Conservation (phyloP, 2,113 vertebrate genomes). For the Turnix velox region DNA sequence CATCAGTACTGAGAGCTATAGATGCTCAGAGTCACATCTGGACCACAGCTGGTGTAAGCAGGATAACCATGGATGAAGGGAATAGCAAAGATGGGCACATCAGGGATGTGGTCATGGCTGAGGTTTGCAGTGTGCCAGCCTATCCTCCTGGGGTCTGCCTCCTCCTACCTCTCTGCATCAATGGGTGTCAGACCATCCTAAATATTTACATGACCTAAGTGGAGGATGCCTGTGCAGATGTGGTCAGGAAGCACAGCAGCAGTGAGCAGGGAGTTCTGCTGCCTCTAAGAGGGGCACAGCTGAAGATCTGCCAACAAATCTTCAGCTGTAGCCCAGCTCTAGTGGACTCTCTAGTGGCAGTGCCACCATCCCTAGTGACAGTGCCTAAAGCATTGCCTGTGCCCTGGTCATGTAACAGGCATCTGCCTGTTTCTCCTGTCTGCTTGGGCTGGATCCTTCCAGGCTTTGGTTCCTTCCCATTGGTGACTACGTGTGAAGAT, state of each 20-base stretch:
- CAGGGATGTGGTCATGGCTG: background rate
- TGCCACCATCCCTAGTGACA: background rate
- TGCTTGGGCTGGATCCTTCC: background rate
- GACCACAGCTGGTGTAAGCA: background rate
- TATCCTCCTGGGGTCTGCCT: background rate
- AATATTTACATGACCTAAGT: background rate
- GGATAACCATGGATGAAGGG: background rate
- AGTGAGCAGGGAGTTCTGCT: background rate
- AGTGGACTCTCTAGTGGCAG: no score
- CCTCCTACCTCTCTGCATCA: background rate
- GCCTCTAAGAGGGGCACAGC: background rate
- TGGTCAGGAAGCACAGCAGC: background rate
- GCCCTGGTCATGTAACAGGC: background rate
- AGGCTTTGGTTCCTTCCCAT: background rate
- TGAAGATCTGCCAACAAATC: background rate
- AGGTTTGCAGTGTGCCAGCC: background rate
- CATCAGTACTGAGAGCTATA: background rate
- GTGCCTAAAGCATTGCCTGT: background rate
- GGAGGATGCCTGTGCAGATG: background rate
- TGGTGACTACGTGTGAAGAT: background rate
- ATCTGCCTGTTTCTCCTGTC: background rate
- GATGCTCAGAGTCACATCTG: background rate
- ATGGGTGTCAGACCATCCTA: background rate
- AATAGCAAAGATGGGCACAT: background rate
- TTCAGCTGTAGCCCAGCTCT: background rate